Evolutionary conservation across 2,888 invertebrate genomes (phyloP), one percentile per base, ranked within the genome.

Genomic region (Fabriciana adippe): DNA sequence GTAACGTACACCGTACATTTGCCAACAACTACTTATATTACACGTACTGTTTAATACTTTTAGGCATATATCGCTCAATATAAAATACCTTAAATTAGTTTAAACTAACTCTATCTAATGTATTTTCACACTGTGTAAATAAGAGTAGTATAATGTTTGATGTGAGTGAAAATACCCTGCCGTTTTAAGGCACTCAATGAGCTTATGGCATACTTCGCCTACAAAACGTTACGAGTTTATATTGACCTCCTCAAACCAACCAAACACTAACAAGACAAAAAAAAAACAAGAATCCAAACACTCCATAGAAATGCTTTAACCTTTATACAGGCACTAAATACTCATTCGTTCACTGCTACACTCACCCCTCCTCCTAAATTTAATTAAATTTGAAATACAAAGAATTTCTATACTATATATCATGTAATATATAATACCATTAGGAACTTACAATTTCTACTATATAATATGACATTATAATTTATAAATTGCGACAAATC

Each of bases 31-130:
- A 87, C 82, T 73, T 87, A 87, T 83, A 75, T 82, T 88, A 89
- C 88, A 91, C 80, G 82, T 91, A 90, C 88, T 81, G 73, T 84
- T 87, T 92, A 92, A 92, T 92, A 91, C 92, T 92, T 92, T 90
- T 79, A 90, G 92, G 92, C 89, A 90, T 87, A 84, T 80, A 79
- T 81, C 84, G 82, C 85, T 85, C 83, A 78, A 53, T 61, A 61
- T 83, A 80, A 78, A 82, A 86, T 83, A 88, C 84, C 86, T 88
- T 89, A 89, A 79, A 84, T 85, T 90, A 90, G 80, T 79, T 81
- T 75, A 78, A 79, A 78, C 77, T 80, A 83, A 79, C 81, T 47
- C 66, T 72, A 71, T 56, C 41, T 3, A 50, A 64, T 57, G 53
- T 64, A 69, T 55, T 50, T 59, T 51, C 51, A 67, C 60, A 67